Conservation (phyloP, 2,888 invertebrate species). For the Coremacera marginata region DNA sequence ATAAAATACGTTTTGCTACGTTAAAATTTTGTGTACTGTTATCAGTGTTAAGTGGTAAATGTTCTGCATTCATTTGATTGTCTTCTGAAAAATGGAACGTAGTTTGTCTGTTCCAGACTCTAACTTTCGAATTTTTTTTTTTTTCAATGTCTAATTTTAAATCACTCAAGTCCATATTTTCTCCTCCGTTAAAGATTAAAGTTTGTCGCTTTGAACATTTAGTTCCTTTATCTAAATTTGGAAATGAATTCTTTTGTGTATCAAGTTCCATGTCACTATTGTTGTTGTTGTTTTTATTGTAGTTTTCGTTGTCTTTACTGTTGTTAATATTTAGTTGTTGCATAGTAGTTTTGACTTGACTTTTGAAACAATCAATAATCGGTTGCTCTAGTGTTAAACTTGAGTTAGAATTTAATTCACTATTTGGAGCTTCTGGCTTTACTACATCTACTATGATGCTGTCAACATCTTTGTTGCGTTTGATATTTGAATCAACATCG, state of each 20-base stretch:
- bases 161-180: constrained; percentile 20
- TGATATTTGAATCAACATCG: too few species aligned
- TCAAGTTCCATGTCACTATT: too few species aligned
- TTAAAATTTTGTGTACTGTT: constrained; percentile 10
- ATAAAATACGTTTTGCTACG: constrained; percentile 26
- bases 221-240: neutral
- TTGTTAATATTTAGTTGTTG: too few species aligned
- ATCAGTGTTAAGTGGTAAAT: neutral
- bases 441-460: too few species aligned
- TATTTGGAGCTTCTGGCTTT: too few species aligned
- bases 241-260: neutral
- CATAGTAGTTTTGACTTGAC: too few species aligned
- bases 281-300: too few species aligned
- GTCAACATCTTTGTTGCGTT: too few species aligned
- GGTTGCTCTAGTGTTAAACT: too few species aligned
- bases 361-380: too few species aligned
- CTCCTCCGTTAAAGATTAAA: constrained; percentile 20
- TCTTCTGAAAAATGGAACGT: neutral
- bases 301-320: too few species aligned
- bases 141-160: neutral
- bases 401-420: too few species aligned
- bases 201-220: constrained; percentile 13
- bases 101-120: neutral
- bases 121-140: neutral
- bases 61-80: neutral